A percentile compares a stretch with the other conserved stretches of the same genome.
Conservation (phyloP, 2,113 vertebrate genomes). For the Poeciliopsis occidentalis region DNA sequence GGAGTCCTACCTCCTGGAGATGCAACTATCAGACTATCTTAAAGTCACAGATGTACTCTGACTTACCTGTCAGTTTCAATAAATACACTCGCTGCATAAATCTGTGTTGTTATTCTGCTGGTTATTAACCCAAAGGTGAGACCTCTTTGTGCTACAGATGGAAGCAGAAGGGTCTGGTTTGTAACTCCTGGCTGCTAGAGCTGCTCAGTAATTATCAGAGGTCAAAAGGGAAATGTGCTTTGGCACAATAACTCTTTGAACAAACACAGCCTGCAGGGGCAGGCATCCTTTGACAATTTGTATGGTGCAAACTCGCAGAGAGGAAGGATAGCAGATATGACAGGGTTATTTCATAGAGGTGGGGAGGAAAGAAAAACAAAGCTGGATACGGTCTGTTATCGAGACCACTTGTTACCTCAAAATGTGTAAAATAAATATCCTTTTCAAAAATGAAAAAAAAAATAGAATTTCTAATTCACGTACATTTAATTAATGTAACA, state of each 20-base stretch:
- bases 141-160: background rate
- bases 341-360: slow-evolving; percentile 6
- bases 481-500: too few species aligned
- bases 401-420: background rate
- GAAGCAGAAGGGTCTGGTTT: slow-evolving; percentile 1
- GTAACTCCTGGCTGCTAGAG: background rate
- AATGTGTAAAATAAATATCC: background rate
- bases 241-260: slow-evolving; percentile 8
- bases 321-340: slow-evolving; percentile 29
- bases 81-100: slow-evolving; percentile 10
- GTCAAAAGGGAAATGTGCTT: slow-evolving; percentile 40
- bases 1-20: slow-evolving; percentile 63
- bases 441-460: too few species aligned
- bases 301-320: slow-evolving; percentile 24
- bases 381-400: background rate
- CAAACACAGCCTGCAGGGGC: slow-evolving; percentile 12
- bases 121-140: background rate
- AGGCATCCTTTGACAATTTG: slow-evolving; percentile 21
- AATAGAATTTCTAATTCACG: too few species aligned
- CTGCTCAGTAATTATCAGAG: slow-evolving; percentile 4
- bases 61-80: slow-evolving; percentile 12
- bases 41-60: slow-evolving; percentile 6
- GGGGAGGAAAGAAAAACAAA: slow-evolving; percentile 11
- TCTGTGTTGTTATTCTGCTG: background rate
- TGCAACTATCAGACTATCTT: slow-evolving; percentile 51